Base-by-base conservation (phyloP, 2,888 invertebrate genomes). In the Leptarthrus brevirostris region DNA sequence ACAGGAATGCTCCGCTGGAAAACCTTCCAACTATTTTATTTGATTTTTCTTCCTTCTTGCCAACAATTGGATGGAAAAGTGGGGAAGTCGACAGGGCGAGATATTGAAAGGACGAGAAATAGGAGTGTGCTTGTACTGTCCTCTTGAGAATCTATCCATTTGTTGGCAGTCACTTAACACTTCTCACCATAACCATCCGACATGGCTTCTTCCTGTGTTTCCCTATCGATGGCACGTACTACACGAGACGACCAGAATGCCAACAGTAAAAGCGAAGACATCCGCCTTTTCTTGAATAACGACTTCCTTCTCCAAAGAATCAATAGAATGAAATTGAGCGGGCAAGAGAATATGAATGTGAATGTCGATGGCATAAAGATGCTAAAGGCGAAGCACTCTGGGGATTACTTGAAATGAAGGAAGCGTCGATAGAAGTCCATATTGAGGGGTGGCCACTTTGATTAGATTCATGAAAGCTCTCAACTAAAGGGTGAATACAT, bases 271-370 rank as follows among this genome's bases (percentile, higher is more conserved):
- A 40, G 34, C 61, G 40, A 61, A 61, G 61, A 20, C 40, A 61
- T 61, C 40, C 61, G 61, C 61, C 34, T 61, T 61, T 61, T 61
- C 61, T 61, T 61, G 61, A 40, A 34, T 61, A 61, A 61, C 61
- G 61, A 61, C 61, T 61, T 61, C 36, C 61, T 61, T 40, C 61
- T 40, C 30, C 18, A 61, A 61, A 20, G 61, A 61, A 30, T 61
- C 34, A 61, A 61, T 61, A 61, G 36, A 61, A 61, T 61, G 61
- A 61, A 61, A 61, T 61, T 40, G 61, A 61, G 61, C 61, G 61
- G 61, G 61, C 61, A 61, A 61, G 18, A 36, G 61, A 61, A 61
- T 61, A 40, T 40, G 61, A 18, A 20, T 61, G 40, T 20, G 3
- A 40, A 61, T 61, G 40, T n/a, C n/a, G n/a, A n/a, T n/a, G 61